phyloP scores from a whole-genome alignment of 2,113 vertebrate genomes.

The Merops nubicus region DNA sequence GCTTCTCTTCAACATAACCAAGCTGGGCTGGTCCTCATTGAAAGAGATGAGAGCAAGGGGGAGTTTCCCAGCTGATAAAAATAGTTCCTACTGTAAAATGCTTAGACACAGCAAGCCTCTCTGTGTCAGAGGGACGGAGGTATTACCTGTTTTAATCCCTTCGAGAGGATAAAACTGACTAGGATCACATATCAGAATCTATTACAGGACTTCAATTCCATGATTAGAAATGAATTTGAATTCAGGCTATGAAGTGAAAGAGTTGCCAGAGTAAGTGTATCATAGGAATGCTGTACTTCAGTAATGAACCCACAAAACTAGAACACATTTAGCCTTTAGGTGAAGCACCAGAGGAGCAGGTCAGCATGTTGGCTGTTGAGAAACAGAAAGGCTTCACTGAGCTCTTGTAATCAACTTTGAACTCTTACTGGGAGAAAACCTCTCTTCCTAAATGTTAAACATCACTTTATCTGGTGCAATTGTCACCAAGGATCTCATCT shows the following conservation, averaged over 20 bases:
- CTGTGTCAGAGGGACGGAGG: neutral
- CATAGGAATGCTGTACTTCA: neutral
- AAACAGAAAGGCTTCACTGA: neutral
- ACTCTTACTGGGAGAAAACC: neutral
- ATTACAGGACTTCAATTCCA: neutral
- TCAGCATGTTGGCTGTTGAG: neutral
- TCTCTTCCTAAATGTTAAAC: neutral
- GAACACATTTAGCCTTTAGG: neutral
- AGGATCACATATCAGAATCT: neutral
- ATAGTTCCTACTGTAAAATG: neutral
- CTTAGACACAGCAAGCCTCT: neutral
- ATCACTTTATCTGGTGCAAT: neutral
- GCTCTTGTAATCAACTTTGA: neutral
- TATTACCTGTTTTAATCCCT: neutral
- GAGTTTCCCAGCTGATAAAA: neutral
- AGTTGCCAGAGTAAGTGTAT: neutral
- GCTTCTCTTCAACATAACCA: neutral
- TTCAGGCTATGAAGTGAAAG: neutral
- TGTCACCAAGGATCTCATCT: neutral
- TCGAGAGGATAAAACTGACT: neutral
- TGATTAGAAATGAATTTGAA: neutral
- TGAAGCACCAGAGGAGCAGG: neutral
- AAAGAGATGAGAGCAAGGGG: neutral
- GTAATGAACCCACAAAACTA: neutral
- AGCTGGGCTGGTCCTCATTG: neutral